A percentile compares a stretch with the other conserved stretches of the same genome.
phyloP scores from a whole-genome alignment of 2,797 vertebrate genomes.

The Phalloptychus januarius region DNA sequence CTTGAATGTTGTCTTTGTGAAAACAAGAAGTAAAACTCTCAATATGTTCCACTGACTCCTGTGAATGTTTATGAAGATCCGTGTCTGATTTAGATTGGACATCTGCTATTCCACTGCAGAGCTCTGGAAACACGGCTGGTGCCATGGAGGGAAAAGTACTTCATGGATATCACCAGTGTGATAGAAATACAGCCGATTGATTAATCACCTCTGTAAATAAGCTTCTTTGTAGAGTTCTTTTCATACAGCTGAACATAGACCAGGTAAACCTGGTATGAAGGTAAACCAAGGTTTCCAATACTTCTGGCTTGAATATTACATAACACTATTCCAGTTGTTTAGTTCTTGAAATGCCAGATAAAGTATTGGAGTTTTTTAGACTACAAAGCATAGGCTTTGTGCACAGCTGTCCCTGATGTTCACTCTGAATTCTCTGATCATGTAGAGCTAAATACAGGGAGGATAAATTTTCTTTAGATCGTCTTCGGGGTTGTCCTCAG shows the following conservation, averaged over 20 bases:
- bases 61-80: background rate
- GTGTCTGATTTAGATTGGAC: background rate
- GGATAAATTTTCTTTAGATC: no score
- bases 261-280: background rate
- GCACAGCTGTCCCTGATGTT: background rate
- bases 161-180: no score
- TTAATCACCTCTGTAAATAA: background rate
- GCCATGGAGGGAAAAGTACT: no score
- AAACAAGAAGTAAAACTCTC: no score
- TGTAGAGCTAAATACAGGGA: no score
- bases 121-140: no score
- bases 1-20: no score
- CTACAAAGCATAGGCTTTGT: background rate
- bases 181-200: background rate
- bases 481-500: no score
- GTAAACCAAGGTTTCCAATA: background rate
- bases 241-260: background rate
- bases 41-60: no score
- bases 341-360: background rate
- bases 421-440: background rate
- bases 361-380: background rate
- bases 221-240: background rate
- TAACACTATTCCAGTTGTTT: background rate
- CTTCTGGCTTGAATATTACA: background rate
- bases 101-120: no score